A percentile compares a stretch with the other conserved stretches of the same genome.
These are phyloP conservation scores for Sebastes minor DNA, from an alignment of 2,797 vertebrate species.

Conservation along the genomic window DNA sequence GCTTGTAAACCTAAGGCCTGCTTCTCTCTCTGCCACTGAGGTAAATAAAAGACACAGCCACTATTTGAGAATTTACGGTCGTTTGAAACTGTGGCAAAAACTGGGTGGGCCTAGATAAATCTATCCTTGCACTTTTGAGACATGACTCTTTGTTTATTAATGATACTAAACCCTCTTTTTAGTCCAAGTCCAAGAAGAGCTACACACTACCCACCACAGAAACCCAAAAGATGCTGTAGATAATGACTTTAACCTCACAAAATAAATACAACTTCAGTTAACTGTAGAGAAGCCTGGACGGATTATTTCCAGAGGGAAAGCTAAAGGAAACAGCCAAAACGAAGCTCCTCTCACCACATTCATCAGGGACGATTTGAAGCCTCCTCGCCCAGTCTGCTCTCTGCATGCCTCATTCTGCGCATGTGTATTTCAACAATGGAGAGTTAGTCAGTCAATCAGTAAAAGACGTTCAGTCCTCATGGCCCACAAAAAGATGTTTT, in stretches of 20 bases:
- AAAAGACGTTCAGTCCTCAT: not conserved
- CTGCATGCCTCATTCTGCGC: not conserved
- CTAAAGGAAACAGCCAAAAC: slow-evolving; percentile 6
- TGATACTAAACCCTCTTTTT: not conserved
- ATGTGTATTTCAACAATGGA: slow-evolving; percentile 11
- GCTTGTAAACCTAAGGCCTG: no score
- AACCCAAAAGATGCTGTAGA: not conserved
- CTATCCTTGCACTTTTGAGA: not conserved
- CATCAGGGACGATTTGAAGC: slow-evolving; percentile 13
- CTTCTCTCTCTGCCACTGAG: no score
- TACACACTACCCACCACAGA: not conserved
- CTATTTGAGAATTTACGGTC: not conserved
- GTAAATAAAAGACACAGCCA: not conserved
- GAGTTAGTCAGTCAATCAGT: slow-evolving; percentile 25
- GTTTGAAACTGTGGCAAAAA: not conserved
- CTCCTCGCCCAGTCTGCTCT: not conserved
- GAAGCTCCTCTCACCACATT: slow-evolving; percentile 9
- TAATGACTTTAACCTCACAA: not conserved
- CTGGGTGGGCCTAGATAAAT: not conserved
- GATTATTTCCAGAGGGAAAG: not conserved
- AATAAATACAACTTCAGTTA: not conserved
- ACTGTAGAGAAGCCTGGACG: not conserved
- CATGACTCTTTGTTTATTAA: not conserved
- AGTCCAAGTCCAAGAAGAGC: not conserved
- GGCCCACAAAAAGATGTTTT: slow-evolving; percentile 31